Conservation (phyloP, 2,113 vertebrate genomes). For the Nicator chloris region DNA sequence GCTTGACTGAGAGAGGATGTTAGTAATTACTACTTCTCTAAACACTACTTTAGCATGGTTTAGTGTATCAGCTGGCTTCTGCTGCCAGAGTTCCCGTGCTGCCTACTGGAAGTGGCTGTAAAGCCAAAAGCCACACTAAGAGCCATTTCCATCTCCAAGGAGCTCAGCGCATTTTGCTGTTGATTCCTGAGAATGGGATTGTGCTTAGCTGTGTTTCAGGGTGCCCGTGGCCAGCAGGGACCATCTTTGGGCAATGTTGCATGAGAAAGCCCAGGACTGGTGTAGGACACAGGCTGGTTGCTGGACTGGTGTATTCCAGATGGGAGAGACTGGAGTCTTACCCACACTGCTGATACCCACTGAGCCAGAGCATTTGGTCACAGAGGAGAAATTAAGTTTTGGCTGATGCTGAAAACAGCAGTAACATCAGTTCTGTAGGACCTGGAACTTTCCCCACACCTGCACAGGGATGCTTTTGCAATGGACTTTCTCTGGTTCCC, state of each 20-base stretch:
- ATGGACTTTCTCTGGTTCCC: not conserved
- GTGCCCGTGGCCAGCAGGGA: fast-evolving
- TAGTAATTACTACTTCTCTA: slow-evolving; percentile 59
- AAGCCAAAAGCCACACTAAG: not conserved
- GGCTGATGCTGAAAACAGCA: not conserved
- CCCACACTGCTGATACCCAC: fast-evolving
- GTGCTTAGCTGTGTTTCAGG: not conserved
- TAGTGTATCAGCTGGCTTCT: slow-evolving; percentile 50
- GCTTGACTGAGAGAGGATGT: slow-evolving; percentile 58
- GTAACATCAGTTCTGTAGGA: not conserved
- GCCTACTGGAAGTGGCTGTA: slow-evolving; percentile 28
- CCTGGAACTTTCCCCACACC: not conserved
- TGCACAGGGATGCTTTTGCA: not conserved
- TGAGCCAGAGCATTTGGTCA: not conserved
- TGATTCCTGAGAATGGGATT: not conserved
- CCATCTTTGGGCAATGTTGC: not conserved
- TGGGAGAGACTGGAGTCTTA: fast-evolving
- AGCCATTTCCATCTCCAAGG: not conserved
- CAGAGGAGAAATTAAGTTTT: not conserved
- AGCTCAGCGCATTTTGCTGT: not conserved
- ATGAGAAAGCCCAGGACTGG: not conserved
- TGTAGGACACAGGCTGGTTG: not conserved
- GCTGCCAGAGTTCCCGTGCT: slow-evolving; percentile 24
- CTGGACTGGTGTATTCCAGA: not conserved
- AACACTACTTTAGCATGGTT: slow-evolving; percentile 56